A percentile compares a stretch with the other conserved stretches of the same genome.
Evolutionary conservation across 2,113 vertebrate genomes (phyloP).

Genomic region (Thermophis baileyi): DNA sequence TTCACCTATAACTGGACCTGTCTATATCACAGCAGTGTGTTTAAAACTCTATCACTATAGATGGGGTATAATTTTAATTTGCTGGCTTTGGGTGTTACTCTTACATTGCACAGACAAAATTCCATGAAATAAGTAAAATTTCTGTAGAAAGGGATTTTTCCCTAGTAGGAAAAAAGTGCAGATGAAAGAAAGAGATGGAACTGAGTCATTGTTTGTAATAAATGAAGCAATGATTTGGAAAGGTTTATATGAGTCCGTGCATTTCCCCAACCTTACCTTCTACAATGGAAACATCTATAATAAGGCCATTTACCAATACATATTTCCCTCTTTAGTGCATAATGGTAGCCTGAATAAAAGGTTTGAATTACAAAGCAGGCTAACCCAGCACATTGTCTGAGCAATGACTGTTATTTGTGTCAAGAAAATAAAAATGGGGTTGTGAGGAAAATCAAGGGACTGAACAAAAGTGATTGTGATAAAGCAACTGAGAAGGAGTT

Average conservation of each 20-base stretch:
- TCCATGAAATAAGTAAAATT: constrained; percentile 2
- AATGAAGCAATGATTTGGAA: constrained; percentile 21
- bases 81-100: not conserved
- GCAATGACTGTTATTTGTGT: constrained; percentile 75
- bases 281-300: constrained; percentile 50
- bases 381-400: constrained; percentile 68
- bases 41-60: not conserved
- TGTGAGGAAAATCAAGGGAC: constrained; percentile 26
- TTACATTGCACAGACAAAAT: constrained; percentile 21
- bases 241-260: not conserved
- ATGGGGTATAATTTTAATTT: not conserved
- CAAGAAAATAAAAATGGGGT: constrained; percentile 73
- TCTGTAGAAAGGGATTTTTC: not conserved
- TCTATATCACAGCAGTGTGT: not conserved
- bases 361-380: constrained; percentile 76
- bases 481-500: constrained; percentile 29
- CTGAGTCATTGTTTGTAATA: constrained; percentile 26
- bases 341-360: constrained; percentile 75
- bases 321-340: constrained; percentile 72
- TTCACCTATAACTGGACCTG: not conserved
- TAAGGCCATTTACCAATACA: constrained; percentile 64
- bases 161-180: not conserved
- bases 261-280: constrained; percentile 16
- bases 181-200: not conserved
- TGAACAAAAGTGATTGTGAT: constrained; percentile 42